Conservation (phyloP, 2,113 vertebrate genomes). For the Cryptomyrus ogoouensis region DNA sequence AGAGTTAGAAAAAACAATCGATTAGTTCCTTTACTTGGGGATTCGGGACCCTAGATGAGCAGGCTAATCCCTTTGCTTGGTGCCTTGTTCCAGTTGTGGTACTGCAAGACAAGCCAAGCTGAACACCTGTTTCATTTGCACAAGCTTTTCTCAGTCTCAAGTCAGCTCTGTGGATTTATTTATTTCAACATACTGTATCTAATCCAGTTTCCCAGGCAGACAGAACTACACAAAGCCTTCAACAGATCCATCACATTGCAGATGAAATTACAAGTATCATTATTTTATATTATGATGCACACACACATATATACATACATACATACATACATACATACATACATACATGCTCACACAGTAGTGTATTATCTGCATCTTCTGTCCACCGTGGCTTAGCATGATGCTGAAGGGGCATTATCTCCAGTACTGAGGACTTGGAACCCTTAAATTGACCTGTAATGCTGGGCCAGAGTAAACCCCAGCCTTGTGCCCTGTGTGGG, state of each 20-base stretch:
- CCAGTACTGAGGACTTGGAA: neutral
- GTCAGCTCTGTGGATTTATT: conserved; percentile 1
- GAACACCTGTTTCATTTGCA: neutral
- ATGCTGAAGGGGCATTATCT: neutral
- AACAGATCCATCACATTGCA: neutral
- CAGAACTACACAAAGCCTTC: neutral
- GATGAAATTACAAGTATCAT: neutral
- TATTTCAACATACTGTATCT: neutral
- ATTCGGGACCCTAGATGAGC: neutral
- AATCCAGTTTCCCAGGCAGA: neutral
- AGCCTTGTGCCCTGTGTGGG: neutral
- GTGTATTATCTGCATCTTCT: neutral
- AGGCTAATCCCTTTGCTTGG: neutral
- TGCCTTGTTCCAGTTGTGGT: neutral
- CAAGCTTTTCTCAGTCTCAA: neutral
- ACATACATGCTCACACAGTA: neutral
- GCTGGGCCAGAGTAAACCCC: neutral
- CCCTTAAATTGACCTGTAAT: neutral
- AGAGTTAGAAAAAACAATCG: neutral
- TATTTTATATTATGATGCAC: neutral
- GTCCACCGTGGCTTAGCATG: neutral
- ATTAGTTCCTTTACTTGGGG: neutral
- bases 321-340: too few relatives aligned
- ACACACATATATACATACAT: neutral
- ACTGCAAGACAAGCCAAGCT: neutral